Evolutionary conservation across 1,140 invertebrate genomes (phyloP).

Genomic region (Nasonia vitripennis): DNA sequence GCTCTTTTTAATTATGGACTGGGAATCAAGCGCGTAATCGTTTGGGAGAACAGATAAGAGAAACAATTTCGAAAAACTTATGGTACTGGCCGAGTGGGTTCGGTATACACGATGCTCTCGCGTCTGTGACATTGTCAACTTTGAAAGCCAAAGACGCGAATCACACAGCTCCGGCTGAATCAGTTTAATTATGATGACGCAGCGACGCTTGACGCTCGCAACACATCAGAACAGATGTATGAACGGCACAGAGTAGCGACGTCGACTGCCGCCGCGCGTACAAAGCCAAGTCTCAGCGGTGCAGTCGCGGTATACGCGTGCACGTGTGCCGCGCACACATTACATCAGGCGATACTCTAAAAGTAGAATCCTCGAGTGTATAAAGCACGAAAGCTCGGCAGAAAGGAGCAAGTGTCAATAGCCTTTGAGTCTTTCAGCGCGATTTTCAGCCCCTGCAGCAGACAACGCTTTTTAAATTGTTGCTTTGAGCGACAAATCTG

Average conservation of each 20-base stretch:
- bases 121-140: no score
- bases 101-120: no score
- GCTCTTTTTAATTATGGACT: background rate
- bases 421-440: background rate
- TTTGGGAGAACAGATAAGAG: background rate
- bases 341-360: constrained; percentile 2
- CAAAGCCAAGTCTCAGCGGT: background rate
- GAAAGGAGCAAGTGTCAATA: background rate
- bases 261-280: no score
- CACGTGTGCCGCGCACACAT: background rate
- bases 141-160: no score
- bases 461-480: background rate
- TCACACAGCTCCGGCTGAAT: background rate
- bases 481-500: no score
- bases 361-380: background rate
- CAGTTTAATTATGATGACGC: background rate
- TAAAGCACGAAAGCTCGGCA: background rate
- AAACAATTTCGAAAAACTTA: background rate
- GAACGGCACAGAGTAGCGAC: background rate
- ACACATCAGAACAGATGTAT: background rate
- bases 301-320: background rate
- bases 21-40: background rate
- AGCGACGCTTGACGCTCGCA: background rate
- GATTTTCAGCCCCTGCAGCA: background rate
- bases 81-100: no score